A percentile compares a stretch with the other conserved stretches of the same genome.
phyloP scores from a whole-genome alignment of 1,140 invertebrate species.

The Drosophila willistoni region DNA sequence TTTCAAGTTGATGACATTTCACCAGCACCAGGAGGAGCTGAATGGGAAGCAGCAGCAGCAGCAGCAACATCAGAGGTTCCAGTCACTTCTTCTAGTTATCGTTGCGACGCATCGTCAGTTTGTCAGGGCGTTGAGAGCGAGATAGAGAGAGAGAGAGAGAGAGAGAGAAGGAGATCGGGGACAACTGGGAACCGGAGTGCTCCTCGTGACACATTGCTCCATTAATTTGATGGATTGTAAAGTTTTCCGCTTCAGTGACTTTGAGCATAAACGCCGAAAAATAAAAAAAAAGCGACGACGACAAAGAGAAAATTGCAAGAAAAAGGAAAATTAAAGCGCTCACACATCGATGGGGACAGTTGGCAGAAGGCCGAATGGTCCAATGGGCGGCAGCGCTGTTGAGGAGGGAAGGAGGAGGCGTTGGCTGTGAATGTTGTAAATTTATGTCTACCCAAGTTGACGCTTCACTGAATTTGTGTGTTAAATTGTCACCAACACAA shows the following conservation, averaged over 20 bases:
- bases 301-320: constrained; percentile 57
- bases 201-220: constrained; percentile 78
- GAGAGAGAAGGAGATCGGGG: constrained; percentile 21
- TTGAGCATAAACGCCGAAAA: constrained; percentile 34
- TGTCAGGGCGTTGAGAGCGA: constrained; percentile 25
- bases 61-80: constrained; percentile 26
- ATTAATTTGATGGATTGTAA: constrained; percentile 82
- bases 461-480: constrained; percentile 76
- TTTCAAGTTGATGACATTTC: constrained; percentile 74
- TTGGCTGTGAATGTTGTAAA: constrained; percentile 53
- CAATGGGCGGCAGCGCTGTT: neutral
- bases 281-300: constrained; percentile 20
- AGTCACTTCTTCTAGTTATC: constrained; percentile 18
- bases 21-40: constrained; percentile 28
- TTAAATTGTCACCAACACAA: constrained; percentile 71
- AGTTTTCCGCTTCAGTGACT: constrained; percentile 75
- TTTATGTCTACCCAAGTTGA: constrained; percentile 73
- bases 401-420: no score
- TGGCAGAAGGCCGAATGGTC: constrained; percentile 5
- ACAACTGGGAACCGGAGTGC: constrained; percentile 33
- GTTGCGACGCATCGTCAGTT: constrained; percentile 21
- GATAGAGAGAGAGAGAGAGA: neutral
- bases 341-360: constrained; percentile 37
- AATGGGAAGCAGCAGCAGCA: constrained; percentile 46
- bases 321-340: constrained; percentile 70